Evolutionary conservation across 2,888 invertebrate species (phyloP).

Genomic region (Euzophera pinguis): DNA sequence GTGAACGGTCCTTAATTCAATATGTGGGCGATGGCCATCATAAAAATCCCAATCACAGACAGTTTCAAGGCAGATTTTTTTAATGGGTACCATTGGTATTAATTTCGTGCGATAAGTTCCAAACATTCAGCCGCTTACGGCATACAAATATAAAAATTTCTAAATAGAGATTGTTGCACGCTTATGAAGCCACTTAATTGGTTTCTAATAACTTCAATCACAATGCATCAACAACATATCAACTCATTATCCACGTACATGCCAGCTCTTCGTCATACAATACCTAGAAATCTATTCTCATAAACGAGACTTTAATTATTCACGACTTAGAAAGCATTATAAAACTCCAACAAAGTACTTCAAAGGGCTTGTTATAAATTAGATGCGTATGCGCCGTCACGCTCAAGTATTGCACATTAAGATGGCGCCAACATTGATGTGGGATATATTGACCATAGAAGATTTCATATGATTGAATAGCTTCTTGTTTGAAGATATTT

Average conservation of each 20-base stretch:
- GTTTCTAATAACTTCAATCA: neutral
- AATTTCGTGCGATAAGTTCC: no score
- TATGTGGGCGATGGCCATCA: no score
- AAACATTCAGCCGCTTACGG: no score
- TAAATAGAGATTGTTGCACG: no score
- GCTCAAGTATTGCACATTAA: constrained; percentile 42
- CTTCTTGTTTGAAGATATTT: constrained; percentile 7
- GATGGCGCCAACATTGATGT: constrained; percentile 49
- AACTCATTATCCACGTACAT: neutral
- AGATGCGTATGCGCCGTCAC: neutral
- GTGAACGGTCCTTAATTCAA: no score
- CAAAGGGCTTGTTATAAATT: constrained; percentile 39
- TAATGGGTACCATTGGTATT: no score
- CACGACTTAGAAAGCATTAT: constrained; percentile 32
- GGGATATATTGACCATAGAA: constrained; percentile 48
- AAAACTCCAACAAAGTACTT: constrained; percentile 40
- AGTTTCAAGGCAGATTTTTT: no score
- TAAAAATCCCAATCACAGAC: no score
- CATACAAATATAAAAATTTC: no score
- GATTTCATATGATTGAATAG: constrained; percentile 26
- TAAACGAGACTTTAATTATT: constrained; percentile 21
- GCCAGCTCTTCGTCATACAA: neutral
- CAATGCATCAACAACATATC: neutral
- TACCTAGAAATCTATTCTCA: constrained; percentile 6
- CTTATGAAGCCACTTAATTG: no score